These are phyloP conservation scores for Papilio machaon DNA, from an alignment of 1,140 invertebrate species.

Conservation along the genomic window DNA sequence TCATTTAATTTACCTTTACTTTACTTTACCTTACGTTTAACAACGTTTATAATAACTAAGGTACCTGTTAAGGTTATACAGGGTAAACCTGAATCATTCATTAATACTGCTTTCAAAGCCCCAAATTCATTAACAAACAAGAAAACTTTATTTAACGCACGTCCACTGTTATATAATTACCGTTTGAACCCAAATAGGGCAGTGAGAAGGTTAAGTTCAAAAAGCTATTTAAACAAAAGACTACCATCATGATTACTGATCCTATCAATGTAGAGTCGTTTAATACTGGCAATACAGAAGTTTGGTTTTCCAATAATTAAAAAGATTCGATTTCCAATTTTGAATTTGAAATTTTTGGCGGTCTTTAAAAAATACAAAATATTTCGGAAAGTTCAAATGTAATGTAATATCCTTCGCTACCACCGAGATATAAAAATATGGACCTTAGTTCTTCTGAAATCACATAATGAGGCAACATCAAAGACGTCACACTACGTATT, in stretches of 20 bases:
- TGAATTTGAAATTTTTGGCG: neutral
- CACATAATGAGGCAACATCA: neutral
- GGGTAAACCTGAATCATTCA: slow-evolving; percentile 6
- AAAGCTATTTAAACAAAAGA: slow-evolving; percentile 9
- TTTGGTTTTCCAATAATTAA: neutral
- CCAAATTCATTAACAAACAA: slow-evolving; percentile 6
- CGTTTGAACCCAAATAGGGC: slow-evolving; percentile 18
- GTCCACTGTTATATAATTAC: slow-evolving; percentile 16
- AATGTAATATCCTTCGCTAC: neutral
- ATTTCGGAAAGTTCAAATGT: neutral
- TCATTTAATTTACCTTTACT: too few relatives aligned
- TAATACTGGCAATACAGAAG: neutral
- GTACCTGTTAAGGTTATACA: neutral
- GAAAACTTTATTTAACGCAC: slow-evolving; percentile 4
- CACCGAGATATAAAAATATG: neutral
- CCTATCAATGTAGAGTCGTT: neutral
- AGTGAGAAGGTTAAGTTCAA: neutral
- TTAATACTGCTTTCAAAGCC: slow-evolving; percentile 33
- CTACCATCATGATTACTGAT: neutral
- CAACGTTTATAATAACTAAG: neutral
- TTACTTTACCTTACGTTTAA: too few relatives aligned
- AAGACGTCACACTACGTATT: neutral
- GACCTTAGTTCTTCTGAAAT: slow-evolving; percentile 5
- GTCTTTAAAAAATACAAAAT: neutral
- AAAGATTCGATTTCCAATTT: neutral